Base-by-base conservation (phyloP, 2,113 vertebrate genomes). In the Lota lota region DNA sequence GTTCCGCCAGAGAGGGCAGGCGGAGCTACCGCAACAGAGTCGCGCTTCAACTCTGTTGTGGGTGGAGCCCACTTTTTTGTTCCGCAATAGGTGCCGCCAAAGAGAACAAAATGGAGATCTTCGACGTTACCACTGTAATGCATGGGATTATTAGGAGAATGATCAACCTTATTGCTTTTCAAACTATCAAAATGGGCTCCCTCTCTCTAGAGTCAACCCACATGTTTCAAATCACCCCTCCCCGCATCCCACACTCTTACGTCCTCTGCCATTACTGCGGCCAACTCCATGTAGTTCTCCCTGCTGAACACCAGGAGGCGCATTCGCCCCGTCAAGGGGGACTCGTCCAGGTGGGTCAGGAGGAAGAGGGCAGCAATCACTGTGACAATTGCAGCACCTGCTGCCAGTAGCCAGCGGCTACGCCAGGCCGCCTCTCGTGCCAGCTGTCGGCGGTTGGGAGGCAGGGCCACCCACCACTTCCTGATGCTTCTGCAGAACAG, bases 401-500 rank as follows among this genome's bases (percentile, higher is more conserved):
- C 83, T 4, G 85, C 61, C 66, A 97, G 84, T 75, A 90, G 91
- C 97, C 96, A 96, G 3, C 94, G 93, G 28, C 91, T 93, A 84
- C 71, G 92, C 85, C 87, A 92, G 50, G 88, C 66, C 74, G 87
- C 92, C 80, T 94, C 86, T 65, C 93, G 95, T 54, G 97, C 70
- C 2, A 96, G 87, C 69, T 95, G 89, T 71, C 85, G 87, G 73
- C 94, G 95, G 86, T 96, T 93, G 66, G 89, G 83, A 21, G 97
- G 95, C 74, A 99, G 93, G 5, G 93, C 84, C 50, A 76, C 85
- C 97, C 97, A 98, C 96, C 97, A 99, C 53, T 95, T 97, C 79
- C 97, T 94, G 81, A 99, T 88, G 76, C 95, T 95, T 92, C 97
- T 99, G 86, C 18, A 11, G 0, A 76, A 7, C 74, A 1, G 72